Conservation (phyloP, 1,140 invertebrate genomes). For the Zaprionus gabonicus region DNA sequence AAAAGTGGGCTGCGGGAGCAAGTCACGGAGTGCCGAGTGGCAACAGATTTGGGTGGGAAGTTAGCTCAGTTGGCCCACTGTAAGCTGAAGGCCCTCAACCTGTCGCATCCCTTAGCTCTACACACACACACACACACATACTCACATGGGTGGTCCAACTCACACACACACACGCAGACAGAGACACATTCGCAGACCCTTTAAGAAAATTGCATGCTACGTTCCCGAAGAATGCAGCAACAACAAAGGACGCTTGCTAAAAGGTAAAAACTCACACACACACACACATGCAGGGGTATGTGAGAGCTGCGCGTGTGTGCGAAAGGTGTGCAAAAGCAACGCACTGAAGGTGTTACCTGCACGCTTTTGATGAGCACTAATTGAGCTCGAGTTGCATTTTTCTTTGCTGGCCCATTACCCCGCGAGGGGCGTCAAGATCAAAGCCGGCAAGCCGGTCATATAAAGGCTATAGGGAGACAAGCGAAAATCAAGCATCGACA, state of each 20-base stretch:
- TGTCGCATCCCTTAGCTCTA: background rate
- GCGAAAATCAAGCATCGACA: conserved; percentile 82
- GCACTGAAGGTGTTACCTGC: conserved; percentile 82
- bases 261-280: conserved; percentile 39
- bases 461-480: conserved; percentile 58
- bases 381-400: conserved; percentile 83
- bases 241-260: conserved; percentile 57
- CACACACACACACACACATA: conserved; percentile 5
- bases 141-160: conserved; percentile 66
- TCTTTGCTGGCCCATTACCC: conserved; percentile 66
- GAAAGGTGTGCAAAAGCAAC: conserved; percentile 74
- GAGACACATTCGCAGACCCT: conserved; percentile 39
- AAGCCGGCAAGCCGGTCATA: conserved; percentile 70
- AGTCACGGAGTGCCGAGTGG: conserved; percentile 32
- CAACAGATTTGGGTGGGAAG: conserved; percentile 24
- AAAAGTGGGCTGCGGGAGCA: background rate
- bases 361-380: conserved; percentile 83
- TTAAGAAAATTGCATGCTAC: conserved; percentile 70
- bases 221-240: conserved; percentile 36
- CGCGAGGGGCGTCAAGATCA: conserved; percentile 69
- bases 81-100: background rate
- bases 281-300: background rate
- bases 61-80: conserved; percentile 13
- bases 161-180: conserved; percentile 21
- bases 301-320: background rate